Evolutionary conservation across 1,140 invertebrate genomes (phyloP).

Genomic region (Sycobia sp.): DNA sequence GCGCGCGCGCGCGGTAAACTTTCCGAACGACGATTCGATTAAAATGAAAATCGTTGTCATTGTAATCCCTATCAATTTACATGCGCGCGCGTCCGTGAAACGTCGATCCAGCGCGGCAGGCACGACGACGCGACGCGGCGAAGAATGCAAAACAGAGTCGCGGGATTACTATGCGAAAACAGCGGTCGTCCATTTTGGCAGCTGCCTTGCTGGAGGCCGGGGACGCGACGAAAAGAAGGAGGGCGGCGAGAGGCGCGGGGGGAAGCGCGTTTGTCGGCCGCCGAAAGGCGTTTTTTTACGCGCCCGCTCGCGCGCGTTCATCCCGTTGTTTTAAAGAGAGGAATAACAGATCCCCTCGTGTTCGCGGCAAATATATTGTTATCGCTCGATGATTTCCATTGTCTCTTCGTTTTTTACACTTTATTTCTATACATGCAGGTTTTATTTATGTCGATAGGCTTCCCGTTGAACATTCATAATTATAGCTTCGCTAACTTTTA

Average conservation of each 20-base stretch:
- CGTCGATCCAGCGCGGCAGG: too few relatives aligned
- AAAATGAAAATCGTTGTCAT: constrained; percentile 29
- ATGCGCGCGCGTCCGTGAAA: constrained; percentile 25
- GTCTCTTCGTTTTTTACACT: too few relatives aligned
- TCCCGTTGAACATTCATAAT: too few relatives aligned
- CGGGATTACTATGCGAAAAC: constrained; percentile 20
- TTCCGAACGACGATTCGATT: constrained; percentile 21
- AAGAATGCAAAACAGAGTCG: constrained; percentile 25
- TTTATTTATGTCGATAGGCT: too few relatives aligned
- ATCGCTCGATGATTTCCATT: too few relatives aligned
- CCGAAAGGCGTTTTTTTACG: background rate
- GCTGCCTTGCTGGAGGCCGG: too few relatives aligned
- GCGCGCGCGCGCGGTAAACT: constrained; percentile 8
- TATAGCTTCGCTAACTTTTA: too few relatives aligned
- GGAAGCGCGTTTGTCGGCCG: background rate
- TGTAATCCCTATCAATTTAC: constrained; percentile 34
- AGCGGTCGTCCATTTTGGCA: constrained; percentile 13
- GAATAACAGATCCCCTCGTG: too few relatives aligned
- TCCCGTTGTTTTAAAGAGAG: too few relatives aligned
- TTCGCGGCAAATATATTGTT: too few relatives aligned
- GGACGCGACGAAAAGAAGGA: background rate
- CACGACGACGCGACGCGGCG: constrained; percentile 1
- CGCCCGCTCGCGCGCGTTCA: background rate
- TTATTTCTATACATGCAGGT: too few relatives aligned
- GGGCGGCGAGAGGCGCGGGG: too few relatives aligned